A percentile compares a stretch with the other conserved stretches of the same genome.
phyloP scores from a whole-genome alignment of 1,140 invertebrate species.

The Cydia splendana region DNA sequence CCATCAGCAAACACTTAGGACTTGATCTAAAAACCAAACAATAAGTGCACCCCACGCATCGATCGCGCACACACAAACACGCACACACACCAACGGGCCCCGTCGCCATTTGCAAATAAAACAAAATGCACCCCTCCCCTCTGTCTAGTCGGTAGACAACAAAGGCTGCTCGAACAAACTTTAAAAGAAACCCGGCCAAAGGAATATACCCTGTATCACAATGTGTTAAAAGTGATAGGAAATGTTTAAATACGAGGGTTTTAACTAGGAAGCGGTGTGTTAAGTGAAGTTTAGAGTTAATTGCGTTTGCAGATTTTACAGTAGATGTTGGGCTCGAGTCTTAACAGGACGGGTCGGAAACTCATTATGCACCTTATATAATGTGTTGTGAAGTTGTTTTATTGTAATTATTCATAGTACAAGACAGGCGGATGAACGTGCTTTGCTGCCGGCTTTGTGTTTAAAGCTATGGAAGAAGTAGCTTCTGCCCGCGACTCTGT shows the following conservation, averaged over 20 bases:
- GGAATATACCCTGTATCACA: constrained; percentile 40
- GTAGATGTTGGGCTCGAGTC: constrained; percentile 42
- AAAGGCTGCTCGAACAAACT: constrained; percentile 63
- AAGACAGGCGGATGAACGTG: neutral
- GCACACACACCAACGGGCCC: constrained; percentile 56
- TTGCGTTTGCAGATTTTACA: constrained; percentile 73
- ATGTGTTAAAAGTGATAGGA: constrained; percentile 32
- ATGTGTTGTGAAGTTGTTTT: neutral
- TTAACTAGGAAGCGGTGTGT: constrained; percentile 65
- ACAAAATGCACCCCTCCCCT: constrained; percentile 65
- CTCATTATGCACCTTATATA: constrained; percentile 8
- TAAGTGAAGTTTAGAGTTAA: constrained; percentile 72
- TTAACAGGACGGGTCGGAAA: constrained; percentile 44
- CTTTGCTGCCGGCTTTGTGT: neutral
- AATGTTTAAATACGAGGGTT: constrained; percentile 35
- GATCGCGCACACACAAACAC: constrained; percentile 58
- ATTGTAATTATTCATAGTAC: neutral
- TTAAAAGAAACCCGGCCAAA: constrained; percentile 34
- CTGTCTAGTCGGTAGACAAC: constrained; percentile 74
- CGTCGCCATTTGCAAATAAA: constrained; percentile 64
- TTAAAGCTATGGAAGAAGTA: neutral
- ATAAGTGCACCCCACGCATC: constrained; percentile 63
- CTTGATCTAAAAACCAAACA: constrained; percentile 22
- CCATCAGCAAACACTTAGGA: constrained; percentile 4
- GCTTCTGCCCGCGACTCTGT: too few relatives aligned